Evolutionary conservation across 1,140 invertebrate species (phyloP), one percentile per base, ranked within the genome.

Genomic region (Calliphora vicina): DNA sequence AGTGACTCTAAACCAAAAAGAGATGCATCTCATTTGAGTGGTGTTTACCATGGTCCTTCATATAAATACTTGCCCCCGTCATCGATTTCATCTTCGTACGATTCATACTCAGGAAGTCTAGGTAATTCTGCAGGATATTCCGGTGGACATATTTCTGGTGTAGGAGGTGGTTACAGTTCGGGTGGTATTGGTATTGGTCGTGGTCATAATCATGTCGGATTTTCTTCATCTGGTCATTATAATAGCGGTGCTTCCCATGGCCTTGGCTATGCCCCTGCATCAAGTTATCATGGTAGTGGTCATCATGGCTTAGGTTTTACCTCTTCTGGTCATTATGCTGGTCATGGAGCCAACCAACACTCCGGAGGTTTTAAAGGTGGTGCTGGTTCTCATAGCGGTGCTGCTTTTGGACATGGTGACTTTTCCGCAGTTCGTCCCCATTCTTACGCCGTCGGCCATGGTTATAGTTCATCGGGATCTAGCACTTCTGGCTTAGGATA

Each of bases 51-150:
- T 71, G 80, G 80, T 13, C 83, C 83, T 29, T 84, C 83, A 1
- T 82, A 82, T 27, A 84, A 84, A 57, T 84, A 84, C 29, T 80
- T 84, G 27, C 83, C 83, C 13, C 83, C 83, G 1, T 26, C 5
- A 13, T 45, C 50, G 0, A 61, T 17, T 25, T 29, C 74, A 13
- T 43, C 35, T 45, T 17, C 27, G 2, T 83, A 82, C 26, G 72
- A 84, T 50, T 23, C 25, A 6, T 82, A 84, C 35, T 78, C 27
- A 10, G 61, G 57, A 35, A 50, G 67, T 25, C 20, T 25, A 29
- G 82, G 45, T 29, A 13, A 43, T 35, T n/a, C n/a, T n/a, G n/a
- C n/a, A n/a, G n/a, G n/a, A n/a, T n/a, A n/a, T n/a, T n/a, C n/a
- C n/a, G 43, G 23, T 12, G 35, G 57, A 23, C 61, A 71, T 61